Evolutionary conservation across 2,113 vertebrate species (phyloP), one percentile per base, ranked within the genome.

Genomic region (Eonycteris spelaea): DNA sequence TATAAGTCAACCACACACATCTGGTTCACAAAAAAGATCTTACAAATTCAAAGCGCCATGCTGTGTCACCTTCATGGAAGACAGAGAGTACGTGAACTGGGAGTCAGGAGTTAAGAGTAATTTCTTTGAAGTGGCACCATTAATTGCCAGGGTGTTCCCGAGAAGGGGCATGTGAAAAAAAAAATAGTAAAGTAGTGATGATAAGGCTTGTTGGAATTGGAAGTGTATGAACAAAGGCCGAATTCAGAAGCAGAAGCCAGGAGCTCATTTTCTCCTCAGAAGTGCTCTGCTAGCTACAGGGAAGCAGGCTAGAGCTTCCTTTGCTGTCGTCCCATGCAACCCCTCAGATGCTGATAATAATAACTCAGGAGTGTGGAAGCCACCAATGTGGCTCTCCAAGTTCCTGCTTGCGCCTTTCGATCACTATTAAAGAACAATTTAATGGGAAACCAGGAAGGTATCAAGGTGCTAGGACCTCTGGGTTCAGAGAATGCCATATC

Each of bases 401-500:
- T 74, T 90, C 61, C 57, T 75, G 33, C 14, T 86, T 40, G 90
- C 80, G 26, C 28, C 40, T 67, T 93, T 95, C 57, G 65, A 4
- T 90, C 40, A 70, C 65, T 45, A 61, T 87, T 77, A 85, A 94
- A 75, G 33, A 75, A 30, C 40, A 97, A 1, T 96, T 94, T 77
- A 88, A 83, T 74, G 26, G n/a, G 85, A 97, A 57, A 79, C 73
- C 33, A 87, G 28, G 48, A 90, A 88, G 89, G 2, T 74, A 55
- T 63, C 30, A 35, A 51, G 19, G 33, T 70, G 40, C 48, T 57
- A 9, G 16, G 0, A 35, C 75, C 86, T 93, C 48, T 67, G n/a
- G 11, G 9, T 83, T 65, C 80, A 80, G 33, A 73, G 51, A 33
- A 7, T 94, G 91, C 51, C 43, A 11, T 83, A 59, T 21, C 84